These are phyloP conservation scores for Sinocyclocheilus grahami DNA, from an alignment of 2,113 vertebrate genomes.

Conservation along the genomic window DNA sequence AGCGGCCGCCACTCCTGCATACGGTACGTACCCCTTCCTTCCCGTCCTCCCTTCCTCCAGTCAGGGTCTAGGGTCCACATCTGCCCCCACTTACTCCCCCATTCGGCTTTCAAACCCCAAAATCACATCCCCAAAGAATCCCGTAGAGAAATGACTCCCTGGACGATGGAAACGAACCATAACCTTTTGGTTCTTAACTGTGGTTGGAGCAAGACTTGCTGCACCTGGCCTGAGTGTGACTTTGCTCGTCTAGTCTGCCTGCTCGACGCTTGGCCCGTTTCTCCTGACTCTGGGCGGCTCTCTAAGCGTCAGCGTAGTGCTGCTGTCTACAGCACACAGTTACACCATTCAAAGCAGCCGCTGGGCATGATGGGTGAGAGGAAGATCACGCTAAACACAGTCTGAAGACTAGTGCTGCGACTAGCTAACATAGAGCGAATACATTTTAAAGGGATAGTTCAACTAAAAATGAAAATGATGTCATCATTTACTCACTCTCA, in stretches of 20 bases:
- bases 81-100: slow-evolving; percentile 38
- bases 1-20: slow-evolving; percentile 89
- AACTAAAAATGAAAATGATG: neutral
- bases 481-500: neutral
- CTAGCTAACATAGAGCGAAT: neutral
- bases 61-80: slow-evolving; percentile 48
- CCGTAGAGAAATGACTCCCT: slow-evolving; percentile 25
- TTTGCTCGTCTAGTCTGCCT: slow-evolving; percentile 82
- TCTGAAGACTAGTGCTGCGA: neutral
- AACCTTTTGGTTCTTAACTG: slow-evolving; percentile 82
- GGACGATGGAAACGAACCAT: slow-evolving; percentile 67
- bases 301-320: slow-evolving; percentile 69
- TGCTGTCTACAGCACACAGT: slow-evolving; percentile 76
- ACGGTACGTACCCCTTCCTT: slow-evolving; percentile 84
- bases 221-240: slow-evolving; percentile 79
- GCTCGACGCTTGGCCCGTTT: slow-evolving; percentile 75
- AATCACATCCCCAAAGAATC: slow-evolving; percentile 21
- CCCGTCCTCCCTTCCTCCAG: neutral
- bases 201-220: slow-evolving; percentile 83
- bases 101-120: slow-evolving; percentile 31
- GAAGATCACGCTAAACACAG: neutral
- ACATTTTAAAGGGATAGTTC: neutral
- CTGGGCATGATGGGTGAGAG: slow-evolving; percentile 46
- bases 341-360: slow-evolving; percentile 85
- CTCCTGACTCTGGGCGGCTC: slow-evolving; percentile 68